These are phyloP conservation scores for Cancer borealis DNA, from an alignment of 2,888 invertebrate species.

Conservation along the genomic window DNA sequence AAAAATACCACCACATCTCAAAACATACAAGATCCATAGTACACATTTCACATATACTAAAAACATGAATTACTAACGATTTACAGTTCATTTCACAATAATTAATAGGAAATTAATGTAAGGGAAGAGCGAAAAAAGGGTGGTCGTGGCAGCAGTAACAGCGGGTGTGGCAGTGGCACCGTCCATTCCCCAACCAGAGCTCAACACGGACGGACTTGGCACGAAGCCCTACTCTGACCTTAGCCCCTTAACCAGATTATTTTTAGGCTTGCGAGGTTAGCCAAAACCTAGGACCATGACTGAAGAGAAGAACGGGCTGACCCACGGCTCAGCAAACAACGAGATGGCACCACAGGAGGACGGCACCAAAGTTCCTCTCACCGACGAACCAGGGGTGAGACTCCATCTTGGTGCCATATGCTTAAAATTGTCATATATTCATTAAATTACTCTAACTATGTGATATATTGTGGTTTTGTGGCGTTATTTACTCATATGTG, in stretches of 20 bases:
- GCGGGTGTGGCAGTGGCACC: constrained; percentile 22
- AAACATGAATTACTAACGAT: too few species aligned
- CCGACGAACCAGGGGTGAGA: constrained; percentile 66
- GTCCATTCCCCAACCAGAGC: background rate
- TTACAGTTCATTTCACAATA: too few species aligned
- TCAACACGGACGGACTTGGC: constrained; percentile 46
- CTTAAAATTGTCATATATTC: background rate
- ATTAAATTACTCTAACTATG: background rate
- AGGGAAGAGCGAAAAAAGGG: background rate
- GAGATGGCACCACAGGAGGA: constrained; percentile 77
- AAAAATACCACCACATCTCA: too few species aligned
- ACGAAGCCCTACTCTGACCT: constrained; percentile 62
- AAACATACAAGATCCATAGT: too few species aligned
- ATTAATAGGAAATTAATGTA: background rate
- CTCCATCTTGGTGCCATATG: background rate
- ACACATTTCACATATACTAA: too few species aligned
- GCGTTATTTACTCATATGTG: too few species aligned
- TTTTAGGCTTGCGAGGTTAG: constrained; percentile 55
- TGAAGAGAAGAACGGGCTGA: constrained; percentile 75
- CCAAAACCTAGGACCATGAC: constrained; percentile 60
- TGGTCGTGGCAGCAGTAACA: background rate
- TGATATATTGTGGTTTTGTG: background rate
- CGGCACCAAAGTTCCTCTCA: constrained; percentile 75
- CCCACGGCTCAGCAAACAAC: constrained; percentile 70
- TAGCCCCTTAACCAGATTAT: constrained; percentile 62